Conservation (phyloP, 2,888 invertebrate genomes). For the Andricus curvator region DNA sequence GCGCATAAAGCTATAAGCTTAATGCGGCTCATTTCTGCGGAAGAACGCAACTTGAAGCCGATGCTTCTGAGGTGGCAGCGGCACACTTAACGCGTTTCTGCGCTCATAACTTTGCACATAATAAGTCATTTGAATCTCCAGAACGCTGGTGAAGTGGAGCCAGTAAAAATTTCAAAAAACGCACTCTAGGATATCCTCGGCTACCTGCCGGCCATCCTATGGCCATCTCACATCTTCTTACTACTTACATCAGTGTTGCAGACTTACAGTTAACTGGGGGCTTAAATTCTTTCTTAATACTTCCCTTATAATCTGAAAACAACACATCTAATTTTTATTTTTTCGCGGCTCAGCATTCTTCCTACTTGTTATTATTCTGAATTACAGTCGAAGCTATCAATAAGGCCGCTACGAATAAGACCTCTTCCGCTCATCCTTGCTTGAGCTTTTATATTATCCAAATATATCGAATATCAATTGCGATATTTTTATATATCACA, state of each 20-base stretch:
- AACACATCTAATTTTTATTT: neutral
- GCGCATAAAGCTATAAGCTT: slow-evolving; percentile 39
- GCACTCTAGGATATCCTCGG: neutral
- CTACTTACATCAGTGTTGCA: slow-evolving; percentile 2
- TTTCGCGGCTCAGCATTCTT: no score
- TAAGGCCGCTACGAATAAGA: no score
- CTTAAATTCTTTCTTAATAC: neutral
- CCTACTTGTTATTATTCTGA: no score
- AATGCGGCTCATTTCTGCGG: slow-evolving; percentile 31
- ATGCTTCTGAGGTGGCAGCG: slow-evolving; percentile 16
- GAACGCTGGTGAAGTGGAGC: slow-evolving; percentile 31
- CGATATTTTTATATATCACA: no score
- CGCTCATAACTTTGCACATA: slow-evolving; percentile 40
- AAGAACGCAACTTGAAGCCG: slow-evolving; percentile 3
- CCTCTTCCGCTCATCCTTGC: no score
- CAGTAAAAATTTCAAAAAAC: slow-evolving; percentile 33
- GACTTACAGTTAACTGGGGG: neutral
- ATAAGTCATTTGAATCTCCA: slow-evolving; percentile 39
- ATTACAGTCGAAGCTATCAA: no score
- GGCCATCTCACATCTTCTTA: slow-evolving; percentile 3
- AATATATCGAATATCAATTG: no score
- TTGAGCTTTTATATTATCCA: no score
- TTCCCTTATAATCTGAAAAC: neutral
- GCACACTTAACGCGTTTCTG: slow-evolving; percentile 37
- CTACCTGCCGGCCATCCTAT: slow-evolving; percentile 22